phyloP scores from a whole-genome alignment of 2,113 vertebrate genomes.

The Raphicerus campestris region DNA sequence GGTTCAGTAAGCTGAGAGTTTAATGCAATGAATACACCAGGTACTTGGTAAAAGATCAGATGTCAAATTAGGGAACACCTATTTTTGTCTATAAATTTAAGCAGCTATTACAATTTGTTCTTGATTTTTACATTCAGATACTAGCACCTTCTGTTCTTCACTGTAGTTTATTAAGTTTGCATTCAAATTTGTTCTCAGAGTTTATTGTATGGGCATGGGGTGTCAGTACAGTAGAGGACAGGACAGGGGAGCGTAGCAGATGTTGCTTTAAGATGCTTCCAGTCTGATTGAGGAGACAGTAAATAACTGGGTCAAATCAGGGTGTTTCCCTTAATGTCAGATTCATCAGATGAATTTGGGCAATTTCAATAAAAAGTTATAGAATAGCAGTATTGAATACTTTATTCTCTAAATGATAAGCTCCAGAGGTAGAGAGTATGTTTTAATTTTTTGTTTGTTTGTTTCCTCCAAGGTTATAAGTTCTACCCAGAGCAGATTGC shows the following conservation, averaged over 20 bases:
- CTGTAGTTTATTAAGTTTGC: neutral
- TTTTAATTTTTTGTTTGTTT: neutral
- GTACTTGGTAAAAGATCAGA: neutral
- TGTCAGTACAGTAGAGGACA: neutral
- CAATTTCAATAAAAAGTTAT: neutral
- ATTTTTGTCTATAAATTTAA: slow-evolving; percentile 42
- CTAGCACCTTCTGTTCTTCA: neutral
- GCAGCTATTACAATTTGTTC: slow-evolving; percentile 1
- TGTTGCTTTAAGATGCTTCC: neutral
- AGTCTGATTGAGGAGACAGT: neutral
- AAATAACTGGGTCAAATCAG: neutral
- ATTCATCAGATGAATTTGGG: neutral
- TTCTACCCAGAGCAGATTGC: neutral
- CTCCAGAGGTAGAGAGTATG: neutral
- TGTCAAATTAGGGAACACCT: slow-evolving; percentile 11
- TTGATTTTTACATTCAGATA: neutral
- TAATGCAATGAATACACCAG: neutral
- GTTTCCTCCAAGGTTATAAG: neutral
- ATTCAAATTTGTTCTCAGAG: neutral
- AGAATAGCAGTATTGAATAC: neutral
- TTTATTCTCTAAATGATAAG: neutral
- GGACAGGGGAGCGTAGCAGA: neutral
- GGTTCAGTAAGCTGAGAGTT: neutral
- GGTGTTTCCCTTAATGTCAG: neutral
- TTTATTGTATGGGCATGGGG: neutral